Conservation (phyloP, 2,888 invertebrate genomes). For the Torymus tubicola region DNA sequence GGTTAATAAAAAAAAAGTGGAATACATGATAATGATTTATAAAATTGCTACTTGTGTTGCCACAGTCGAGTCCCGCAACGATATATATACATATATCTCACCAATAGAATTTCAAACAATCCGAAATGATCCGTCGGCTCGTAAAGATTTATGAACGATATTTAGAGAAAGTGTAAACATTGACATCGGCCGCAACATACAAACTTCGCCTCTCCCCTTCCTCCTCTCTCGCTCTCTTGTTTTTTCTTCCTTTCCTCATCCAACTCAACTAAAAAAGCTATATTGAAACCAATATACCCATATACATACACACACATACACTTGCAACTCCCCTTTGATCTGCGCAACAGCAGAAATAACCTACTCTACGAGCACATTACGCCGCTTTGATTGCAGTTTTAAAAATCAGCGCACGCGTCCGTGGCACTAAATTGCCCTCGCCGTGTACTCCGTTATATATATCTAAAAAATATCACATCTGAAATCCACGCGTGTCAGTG, state of each 20-base stretch:
- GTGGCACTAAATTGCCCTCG: conserved; percentile 11
- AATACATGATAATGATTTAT: conserved; percentile 36
- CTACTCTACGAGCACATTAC: neutral
- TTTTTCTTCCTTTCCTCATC: neutral
- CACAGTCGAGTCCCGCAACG: neutral
- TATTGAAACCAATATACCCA: neutral
- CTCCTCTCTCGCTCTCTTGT: neutral
- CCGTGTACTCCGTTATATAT: neutral
- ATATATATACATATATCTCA: neutral
- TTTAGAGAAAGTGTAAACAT: conserved; percentile 56
- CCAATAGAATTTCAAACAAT: conserved; percentile 44
- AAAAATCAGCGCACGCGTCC: conserved; percentile 24
- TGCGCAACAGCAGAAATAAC: conserved; percentile 3
- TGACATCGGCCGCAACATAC: conserved; percentile 29
- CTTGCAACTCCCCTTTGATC: conserved; percentile 41
- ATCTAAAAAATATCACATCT: neutral
- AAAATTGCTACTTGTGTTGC: conserved; percentile 39
- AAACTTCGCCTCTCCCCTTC: neutral
- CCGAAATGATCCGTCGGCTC: conserved; percentile 26
- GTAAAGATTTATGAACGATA: conserved; percentile 53
- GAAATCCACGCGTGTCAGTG: conserved; percentile 16
- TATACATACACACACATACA: too few species aligned
- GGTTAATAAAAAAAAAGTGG: conserved; percentile 19
- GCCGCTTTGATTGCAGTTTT: conserved; percentile 28
- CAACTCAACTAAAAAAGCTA: neutral